These are phyloP conservation scores for Scelioninae gen. 1 DNA, from an alignment of 2,888 invertebrate genomes.

Conservation along the genomic window DNA sequence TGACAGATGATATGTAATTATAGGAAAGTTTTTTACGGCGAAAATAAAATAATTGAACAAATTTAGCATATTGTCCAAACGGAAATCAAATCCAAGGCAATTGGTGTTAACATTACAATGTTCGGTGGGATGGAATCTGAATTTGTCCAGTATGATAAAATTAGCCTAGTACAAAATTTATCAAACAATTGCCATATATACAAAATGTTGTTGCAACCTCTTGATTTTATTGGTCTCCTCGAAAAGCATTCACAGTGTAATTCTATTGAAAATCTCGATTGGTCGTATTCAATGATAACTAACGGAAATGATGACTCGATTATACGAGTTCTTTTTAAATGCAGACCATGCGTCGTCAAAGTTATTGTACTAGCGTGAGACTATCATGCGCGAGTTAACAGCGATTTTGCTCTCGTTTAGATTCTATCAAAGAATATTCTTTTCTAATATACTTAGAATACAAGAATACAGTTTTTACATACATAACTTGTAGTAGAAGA, in stretches of 20 bases:
- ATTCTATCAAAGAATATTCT: conserved; percentile 55
- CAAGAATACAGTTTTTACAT: conserved; percentile 63
- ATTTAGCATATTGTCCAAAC: background rate
- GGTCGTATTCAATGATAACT: background rate
- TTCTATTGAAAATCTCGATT: conserved; percentile 4
- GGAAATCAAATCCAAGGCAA: conserved; percentile 25
- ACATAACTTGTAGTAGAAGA: conserved; percentile 48
- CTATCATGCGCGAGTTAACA: conserved; percentile 52
- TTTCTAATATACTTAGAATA: conserved; percentile 57
- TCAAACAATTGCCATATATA: conserved; percentile 47
- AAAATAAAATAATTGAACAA: background rate
- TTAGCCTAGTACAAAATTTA: conserved; percentile 58
- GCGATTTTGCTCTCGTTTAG: conserved; percentile 31
- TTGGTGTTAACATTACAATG: conserved; percentile 30
- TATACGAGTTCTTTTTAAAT: conserved; percentile 25
- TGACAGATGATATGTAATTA: conserved; percentile 22
- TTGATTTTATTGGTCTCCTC: conserved; percentile 1
- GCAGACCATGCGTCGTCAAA: conserved; percentile 22
- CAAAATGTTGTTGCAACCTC: conserved; percentile 31
- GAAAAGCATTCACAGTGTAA: background rate
- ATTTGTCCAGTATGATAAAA: conserved; percentile 44
- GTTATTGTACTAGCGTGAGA: conserved; percentile 57
- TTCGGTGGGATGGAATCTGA: conserved; percentile 49
- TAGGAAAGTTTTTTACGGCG: conserved; percentile 37
- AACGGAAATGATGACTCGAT: conserved; percentile 15